These are phyloP conservation scores for Onychomys arenicola DNA, from an alignment of 2,797 vertebrate species.

Conservation along the genomic window DNA sequence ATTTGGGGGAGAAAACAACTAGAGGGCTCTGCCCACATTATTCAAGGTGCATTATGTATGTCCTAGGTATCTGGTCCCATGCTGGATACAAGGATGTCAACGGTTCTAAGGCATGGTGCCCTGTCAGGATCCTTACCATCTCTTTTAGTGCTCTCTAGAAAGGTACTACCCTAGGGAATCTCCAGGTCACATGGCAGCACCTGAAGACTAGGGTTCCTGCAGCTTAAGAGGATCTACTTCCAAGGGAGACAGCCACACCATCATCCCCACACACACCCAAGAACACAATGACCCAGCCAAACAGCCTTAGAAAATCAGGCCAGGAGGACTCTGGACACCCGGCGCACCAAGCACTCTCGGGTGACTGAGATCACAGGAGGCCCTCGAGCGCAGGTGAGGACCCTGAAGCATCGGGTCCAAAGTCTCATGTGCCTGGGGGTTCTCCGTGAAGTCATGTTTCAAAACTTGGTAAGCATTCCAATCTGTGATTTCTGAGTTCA, in stretches of 20 bases:
- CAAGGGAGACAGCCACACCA: neutral
- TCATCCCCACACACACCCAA: neutral
- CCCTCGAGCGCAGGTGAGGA: fast-evolving
- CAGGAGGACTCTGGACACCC: neutral
- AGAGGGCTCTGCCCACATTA: neutral
- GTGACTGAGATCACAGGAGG: no score
- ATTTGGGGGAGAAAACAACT: neutral
- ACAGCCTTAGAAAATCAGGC: neutral
- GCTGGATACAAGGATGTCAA: fast-evolving
- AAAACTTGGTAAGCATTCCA: neutral
- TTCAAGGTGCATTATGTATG: fast-evolving
- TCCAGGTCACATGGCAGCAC: neutral
- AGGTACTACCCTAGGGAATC: neutral
- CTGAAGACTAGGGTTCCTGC: neutral
- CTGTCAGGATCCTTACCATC: fast-evolving
- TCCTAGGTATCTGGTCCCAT: fast-evolving
- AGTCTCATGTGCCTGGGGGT: fast-evolving
- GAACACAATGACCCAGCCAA: neutral
- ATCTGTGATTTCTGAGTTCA: slow-evolving; percentile 27
- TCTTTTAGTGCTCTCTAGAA: neutral
- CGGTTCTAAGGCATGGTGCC: fast-evolving
- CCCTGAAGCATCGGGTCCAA: neutral
- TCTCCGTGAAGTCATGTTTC: fast-evolving
- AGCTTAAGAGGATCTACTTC: no score
- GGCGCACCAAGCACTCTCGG: neutral